Base-by-base conservation (phyloP, 1,140 invertebrate species). In the Meteorus sp. region DNA sequence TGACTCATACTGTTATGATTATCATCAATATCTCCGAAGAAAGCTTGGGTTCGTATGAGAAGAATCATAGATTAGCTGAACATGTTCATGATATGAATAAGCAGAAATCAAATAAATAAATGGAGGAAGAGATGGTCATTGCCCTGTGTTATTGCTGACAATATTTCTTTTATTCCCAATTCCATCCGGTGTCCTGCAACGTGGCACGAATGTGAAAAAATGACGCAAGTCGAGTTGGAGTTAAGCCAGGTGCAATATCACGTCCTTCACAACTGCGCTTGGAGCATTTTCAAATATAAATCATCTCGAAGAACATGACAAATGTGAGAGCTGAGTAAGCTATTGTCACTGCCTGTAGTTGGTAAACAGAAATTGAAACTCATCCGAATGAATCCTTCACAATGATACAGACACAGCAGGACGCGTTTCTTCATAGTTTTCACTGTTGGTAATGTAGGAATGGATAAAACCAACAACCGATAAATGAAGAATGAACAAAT, bases 141-240 rank as follows among this genome's bases (percentile, higher is more conserved):
- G 56, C 45, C 56, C 47, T 37, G 23, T 51, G 41, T 44, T 33
- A 58, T 58, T 51, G 39, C 35, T 35, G 44, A 19, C 33, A 23
- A 52, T 31, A 31, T 37, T 7, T 33, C 37, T 31, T 47, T 20
- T 19, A 4, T n/a, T n/a, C n/a, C n/a, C n/a, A n/a, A n/a, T n/a
- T n/a, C n/a, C n/a, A n/a, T n/a, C n/a, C n/a, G n/a, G n/a, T n/a
- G n/a, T n/a, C n/a, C n/a, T 41, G n/a, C 9, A 33, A 58, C 56
- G 56, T 58, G 56, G 23, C 15, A 41, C 0, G 56, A 35, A 58
- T 58, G 37, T 9, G 29, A 51, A 51, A 29, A 20, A 58, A 51
- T 58, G 13, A 48, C 43, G 25, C 9, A 23, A 39, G 51, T 29
- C n/a, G 22, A 29, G 13, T 51, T 58, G 45, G 56, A 25, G 22